Evolutionary conservation across 2,113 vertebrate species (phyloP).

Genomic region (Gallinago jamesoni): DNA sequence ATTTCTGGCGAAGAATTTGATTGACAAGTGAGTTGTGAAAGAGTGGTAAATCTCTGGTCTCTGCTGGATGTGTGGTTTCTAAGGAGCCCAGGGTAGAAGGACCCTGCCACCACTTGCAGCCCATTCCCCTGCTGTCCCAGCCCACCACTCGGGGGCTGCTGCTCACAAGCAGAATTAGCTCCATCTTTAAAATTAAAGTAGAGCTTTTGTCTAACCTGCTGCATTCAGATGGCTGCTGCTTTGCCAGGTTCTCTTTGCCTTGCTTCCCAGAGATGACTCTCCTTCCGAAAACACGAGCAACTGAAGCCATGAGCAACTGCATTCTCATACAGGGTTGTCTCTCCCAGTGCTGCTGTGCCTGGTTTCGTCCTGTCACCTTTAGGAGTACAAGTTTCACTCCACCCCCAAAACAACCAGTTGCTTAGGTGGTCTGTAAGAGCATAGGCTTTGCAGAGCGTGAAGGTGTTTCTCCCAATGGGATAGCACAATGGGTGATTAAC

Average conservation of each 20-base stretch:
- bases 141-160: neutral
- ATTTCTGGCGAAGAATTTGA: constrained; percentile 2
- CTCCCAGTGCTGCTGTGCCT: neutral
- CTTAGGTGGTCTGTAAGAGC: rapidly evolving
- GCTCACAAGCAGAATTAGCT: neutral
- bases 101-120: neutral
- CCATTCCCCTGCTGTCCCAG: neutral
- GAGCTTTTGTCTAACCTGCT: neutral
- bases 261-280: neutral
- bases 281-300: neutral
- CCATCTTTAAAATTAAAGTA: neutral
- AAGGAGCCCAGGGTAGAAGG: neutral
- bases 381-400: neutral
- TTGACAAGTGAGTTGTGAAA: neutral
- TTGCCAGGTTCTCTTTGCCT: neutral
- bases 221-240: neutral
- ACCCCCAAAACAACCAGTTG: neutral
- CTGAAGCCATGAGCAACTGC: neutral
- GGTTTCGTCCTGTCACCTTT: neutral
- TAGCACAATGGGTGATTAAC: neutral
- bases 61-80: neutral
- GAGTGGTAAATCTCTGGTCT: neutral
- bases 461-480: rapidly evolving
- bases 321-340: neutral
- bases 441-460: rapidly evolving